Evolutionary conservation across 2,888 invertebrate genomes (phyloP).

Genomic region (Phasia obesa): DNA sequence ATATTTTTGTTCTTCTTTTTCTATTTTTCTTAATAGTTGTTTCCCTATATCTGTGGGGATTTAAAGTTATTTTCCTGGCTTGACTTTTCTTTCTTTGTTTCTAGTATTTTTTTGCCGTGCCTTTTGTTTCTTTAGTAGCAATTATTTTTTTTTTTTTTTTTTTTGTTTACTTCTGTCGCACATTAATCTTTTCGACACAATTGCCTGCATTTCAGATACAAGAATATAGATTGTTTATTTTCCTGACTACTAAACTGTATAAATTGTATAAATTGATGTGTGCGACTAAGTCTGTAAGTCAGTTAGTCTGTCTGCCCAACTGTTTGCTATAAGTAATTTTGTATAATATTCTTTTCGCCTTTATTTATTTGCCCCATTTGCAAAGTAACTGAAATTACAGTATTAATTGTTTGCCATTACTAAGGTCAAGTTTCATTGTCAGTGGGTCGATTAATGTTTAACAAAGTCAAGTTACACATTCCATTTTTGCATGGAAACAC

Average conservation of each 20-base stretch:
- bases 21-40: not conserved
- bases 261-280: not conserved
- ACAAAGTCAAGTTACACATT: not conserved
- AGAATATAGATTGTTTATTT: not conserved
- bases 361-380: conserved; percentile 25
- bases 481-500: too few relatives aligned
- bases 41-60: conserved; percentile 6
- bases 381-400: conserved; percentile 36
- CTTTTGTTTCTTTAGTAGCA: conserved; percentile 8
- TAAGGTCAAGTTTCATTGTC: conserved; percentile 61
- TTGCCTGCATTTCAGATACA: conserved; percentile 5
- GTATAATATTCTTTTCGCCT: not conserved
- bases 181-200: conserved; percentile 45
- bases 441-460: conserved; percentile 37
- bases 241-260: not conserved
- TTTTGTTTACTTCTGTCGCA: not conserved
- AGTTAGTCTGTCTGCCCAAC: not conserved
- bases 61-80: conserved; percentile 32
- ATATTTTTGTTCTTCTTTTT: not conserved
- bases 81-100: conserved; percentile 31
- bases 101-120: not conserved
- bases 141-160: not conserved
- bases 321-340: not conserved
- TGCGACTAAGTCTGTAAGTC: not conserved
- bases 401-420: conserved; percentile 59